These are phyloP conservation scores for Leptobrachium leishanense DNA, from an alignment of 2,113 vertebrate species.

Conservation along the genomic window DNA sequence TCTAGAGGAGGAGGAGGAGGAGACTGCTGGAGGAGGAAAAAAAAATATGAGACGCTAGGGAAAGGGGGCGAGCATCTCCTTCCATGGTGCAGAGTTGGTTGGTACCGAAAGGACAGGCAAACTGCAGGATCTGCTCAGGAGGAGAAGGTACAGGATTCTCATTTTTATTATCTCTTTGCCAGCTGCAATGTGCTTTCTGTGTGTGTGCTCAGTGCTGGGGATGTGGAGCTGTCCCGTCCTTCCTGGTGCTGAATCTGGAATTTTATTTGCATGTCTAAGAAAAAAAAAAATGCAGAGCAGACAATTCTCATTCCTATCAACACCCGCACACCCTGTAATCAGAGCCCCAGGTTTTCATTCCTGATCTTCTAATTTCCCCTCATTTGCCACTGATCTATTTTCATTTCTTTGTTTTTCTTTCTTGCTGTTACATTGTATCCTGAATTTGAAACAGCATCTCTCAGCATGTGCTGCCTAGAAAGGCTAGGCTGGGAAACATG, in stretches of 20 bases:
- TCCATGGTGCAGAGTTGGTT: constrained; percentile 26
- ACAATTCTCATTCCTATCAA: neutral
- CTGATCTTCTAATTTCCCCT: constrained; percentile 1
- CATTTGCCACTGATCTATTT: neutral
- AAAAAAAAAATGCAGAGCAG: neutral
- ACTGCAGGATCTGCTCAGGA: constrained; percentile 11
- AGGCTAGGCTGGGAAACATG: constrained; percentile 26
- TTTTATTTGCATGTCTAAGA: neutral
- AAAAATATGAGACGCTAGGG: constrained; percentile 34
- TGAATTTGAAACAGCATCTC: constrained; percentile 4
- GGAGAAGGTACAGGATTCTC: constrained; percentile 43
- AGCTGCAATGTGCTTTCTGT: neutral
- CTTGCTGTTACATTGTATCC: constrained; percentile 28
- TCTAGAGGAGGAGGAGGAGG: constrained; percentile 46
- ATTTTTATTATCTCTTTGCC: constrained; percentile 7
- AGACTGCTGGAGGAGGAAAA: constrained; percentile 35
- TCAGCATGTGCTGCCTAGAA: constrained; percentile 36
- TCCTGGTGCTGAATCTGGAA: constrained; percentile 32
- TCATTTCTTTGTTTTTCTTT: constrained; percentile 2
- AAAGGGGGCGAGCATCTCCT: constrained; percentile 39
- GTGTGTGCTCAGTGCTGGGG: neutral
- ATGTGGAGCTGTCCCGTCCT: constrained; percentile 40
- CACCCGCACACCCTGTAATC: neutral
- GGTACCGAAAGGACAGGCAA: constrained; percentile 31
- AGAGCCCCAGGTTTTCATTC: constrained; percentile 9